Evolutionary conservation across 2,888 invertebrate genomes (phyloP), one percentile per base, ranked within the genome.

Genomic region (Mythimna impura): DNA sequence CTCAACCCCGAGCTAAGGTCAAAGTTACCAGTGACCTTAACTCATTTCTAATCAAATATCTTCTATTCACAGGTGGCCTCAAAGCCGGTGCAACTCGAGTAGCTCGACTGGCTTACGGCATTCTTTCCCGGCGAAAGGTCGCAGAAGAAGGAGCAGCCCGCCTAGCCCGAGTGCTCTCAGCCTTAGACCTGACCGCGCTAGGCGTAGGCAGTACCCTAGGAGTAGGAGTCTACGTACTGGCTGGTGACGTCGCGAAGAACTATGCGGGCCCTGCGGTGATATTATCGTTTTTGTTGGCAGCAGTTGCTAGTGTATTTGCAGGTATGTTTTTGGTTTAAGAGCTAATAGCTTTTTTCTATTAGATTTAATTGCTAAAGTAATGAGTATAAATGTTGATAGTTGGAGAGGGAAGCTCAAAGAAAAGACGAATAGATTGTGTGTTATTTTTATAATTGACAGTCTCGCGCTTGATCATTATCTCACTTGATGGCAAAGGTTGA

Each of bases 181-280:
- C 98, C 0, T 93, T 99, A 17, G 99, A 99, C 93, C 96, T 99
- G 64, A 99, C 98, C 0, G 98, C 98, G 0, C 93, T 99, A 55
- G 99, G 97, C 0, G 97, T 98, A 36, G 98, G 98, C 55, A 98
- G 98, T 79, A 98, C 98, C 0, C 97, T 99, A 20, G 99, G 99
- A 0, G 98, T 99, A 5, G 99, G 99, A 0, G 98, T 99, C 57
- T 99, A 99, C 90, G 99, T 99, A 34, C 92, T 99, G 68, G 98
- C 98, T 36, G 99, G 98, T 0, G 97, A 98, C 78, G 98, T 98
- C 2, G 98, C 98, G 8, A 98, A 97, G 92, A 97, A 97, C 76
- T 97, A 97, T 67, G 98, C 99, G 0, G 99, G 99, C 0, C 99
- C 99, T 0, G 98, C 98, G 0, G 98, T 99, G 0, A 97, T 98